Evolutionary conservation across 2,888 invertebrate species (phyloP).

Genomic region (Polyploca ridens): DNA sequence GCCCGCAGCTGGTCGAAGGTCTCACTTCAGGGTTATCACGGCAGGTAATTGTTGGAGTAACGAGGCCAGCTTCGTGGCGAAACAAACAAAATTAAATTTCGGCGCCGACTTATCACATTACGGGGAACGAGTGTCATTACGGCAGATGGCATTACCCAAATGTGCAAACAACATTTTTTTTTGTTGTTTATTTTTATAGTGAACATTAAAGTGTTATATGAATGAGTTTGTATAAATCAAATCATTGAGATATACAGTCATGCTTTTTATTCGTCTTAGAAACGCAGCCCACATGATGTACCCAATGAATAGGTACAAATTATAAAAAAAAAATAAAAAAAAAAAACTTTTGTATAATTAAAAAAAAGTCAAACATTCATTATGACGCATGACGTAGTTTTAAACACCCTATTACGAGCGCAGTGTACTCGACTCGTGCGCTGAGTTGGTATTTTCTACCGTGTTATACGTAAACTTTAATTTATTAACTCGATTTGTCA

Average conservation of each 20-base stretch:
- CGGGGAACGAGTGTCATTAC: slow-evolving; percentile 13
- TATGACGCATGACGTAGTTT: too few species aligned
- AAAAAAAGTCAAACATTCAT: too few species aligned
- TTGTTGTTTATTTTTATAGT: not conserved
- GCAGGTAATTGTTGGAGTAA: slow-evolving; percentile 21
- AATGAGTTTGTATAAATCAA: not conserved
- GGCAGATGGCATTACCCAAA: not conserved
- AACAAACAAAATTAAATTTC: slow-evolving; percentile 30
- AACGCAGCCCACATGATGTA: too few species aligned
- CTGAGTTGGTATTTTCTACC: too few species aligned
- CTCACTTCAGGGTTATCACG: slow-evolving; percentile 6
- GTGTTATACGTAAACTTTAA: too few species aligned
- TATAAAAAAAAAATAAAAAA: too few species aligned
- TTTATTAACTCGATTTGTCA: too few species aligned
- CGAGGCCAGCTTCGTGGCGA: slow-evolving; percentile 19
- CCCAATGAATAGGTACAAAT: too few species aligned
- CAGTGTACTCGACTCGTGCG: too few species aligned
- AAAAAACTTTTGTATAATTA: too few species aligned
- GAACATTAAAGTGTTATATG: not conserved
- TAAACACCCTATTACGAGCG: too few species aligned
- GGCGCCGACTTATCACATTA: slow-evolving; percentile 26
- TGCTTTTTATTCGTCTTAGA: too few species aligned
- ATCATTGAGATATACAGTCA: not conserved
- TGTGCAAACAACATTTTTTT: slow-evolving; percentile 1
- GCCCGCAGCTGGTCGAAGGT: slow-evolving; percentile 18